A percentile compares a stretch with the other conserved stretches of the same genome.
Evolutionary conservation across 1,140 invertebrate species (phyloP).

Genomic region (Conus ventricosus): DNA sequence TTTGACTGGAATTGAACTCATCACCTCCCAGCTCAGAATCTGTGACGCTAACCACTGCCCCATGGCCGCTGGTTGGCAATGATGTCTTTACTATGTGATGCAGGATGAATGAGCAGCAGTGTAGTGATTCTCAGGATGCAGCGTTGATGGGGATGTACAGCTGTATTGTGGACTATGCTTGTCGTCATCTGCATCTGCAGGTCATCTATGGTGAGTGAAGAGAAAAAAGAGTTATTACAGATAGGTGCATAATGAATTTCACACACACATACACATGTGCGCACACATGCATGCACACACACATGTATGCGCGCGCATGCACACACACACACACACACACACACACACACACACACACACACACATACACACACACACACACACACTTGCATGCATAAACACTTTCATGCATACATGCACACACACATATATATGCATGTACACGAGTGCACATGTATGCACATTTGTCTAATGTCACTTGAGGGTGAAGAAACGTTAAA

Average conservation of each 20-base stretch:
- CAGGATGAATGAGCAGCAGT: not conserved
- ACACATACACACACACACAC: not conserved
- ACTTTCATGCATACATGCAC: not conserved
- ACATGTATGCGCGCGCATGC: too few relatives aligned
- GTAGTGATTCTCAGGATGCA: not conserved
- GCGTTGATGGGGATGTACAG: not conserved
- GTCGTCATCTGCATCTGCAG: not conserved
- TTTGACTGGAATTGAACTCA: too few relatives aligned
- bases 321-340: too few relatives aligned
- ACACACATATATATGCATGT: not conserved
- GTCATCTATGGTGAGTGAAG: not conserved
- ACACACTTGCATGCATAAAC: not conserved
- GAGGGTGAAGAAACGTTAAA: too few relatives aligned
- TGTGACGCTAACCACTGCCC: too few relatives aligned
- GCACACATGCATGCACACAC: too few relatives aligned
- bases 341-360: not conserved
- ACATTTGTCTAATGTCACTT: too few relatives aligned
- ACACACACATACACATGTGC: too few relatives aligned
- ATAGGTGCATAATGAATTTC: too few relatives aligned
- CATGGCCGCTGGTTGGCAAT: too few relatives aligned
- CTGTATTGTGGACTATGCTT: constrained; percentile 4
- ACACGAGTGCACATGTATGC: not conserved
- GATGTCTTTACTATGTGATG: not conserved
- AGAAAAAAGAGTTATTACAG: too few relatives aligned
- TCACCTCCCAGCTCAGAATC: too few relatives aligned